phyloP scores from a whole-genome alignment of 2,888 invertebrate genomes.

The Arenicola marina region DNA sequence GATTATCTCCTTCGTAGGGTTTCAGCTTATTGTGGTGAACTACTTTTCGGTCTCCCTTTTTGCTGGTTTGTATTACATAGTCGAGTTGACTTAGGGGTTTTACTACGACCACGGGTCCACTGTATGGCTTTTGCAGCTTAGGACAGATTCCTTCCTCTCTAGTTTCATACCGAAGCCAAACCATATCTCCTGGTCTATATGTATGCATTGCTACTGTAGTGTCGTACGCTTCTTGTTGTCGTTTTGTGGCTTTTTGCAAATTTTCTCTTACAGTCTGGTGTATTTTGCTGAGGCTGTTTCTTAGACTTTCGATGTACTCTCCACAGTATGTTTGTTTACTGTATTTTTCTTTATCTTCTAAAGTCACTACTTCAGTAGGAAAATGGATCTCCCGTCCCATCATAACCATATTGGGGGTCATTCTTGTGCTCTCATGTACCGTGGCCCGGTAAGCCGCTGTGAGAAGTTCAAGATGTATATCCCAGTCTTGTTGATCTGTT shows the following conservation, averaged over 20 bases:
- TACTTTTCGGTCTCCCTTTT: neutral
- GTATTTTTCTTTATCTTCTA: neutral
- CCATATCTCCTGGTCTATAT: neutral
- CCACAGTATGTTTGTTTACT: neutral
- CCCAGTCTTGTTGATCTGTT: neutral
- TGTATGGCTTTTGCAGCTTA: neutral
- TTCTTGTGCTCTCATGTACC: neutral
- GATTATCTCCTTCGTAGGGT: neutral
- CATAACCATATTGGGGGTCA: neutral
- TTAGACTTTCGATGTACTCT: neutral
- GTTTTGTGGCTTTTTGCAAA: neutral
- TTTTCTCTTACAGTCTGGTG: neutral
- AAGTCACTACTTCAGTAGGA: neutral
- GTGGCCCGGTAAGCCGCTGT: slow-evolving; percentile 2
- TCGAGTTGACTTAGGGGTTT: neutral
- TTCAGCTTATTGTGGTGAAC: neutral
- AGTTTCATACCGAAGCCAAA: neutral
- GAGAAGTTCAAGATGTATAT: neutral
- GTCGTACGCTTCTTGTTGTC: neutral
- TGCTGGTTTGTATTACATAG: neutral
- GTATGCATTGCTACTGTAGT: neutral
- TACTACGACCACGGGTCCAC: neutral
- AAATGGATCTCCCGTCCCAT: neutral
- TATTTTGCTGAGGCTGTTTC: neutral
- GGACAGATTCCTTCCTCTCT: neutral